Conservation (phyloP, 1,140 invertebrate species). For the Pissodes strobi region DNA sequence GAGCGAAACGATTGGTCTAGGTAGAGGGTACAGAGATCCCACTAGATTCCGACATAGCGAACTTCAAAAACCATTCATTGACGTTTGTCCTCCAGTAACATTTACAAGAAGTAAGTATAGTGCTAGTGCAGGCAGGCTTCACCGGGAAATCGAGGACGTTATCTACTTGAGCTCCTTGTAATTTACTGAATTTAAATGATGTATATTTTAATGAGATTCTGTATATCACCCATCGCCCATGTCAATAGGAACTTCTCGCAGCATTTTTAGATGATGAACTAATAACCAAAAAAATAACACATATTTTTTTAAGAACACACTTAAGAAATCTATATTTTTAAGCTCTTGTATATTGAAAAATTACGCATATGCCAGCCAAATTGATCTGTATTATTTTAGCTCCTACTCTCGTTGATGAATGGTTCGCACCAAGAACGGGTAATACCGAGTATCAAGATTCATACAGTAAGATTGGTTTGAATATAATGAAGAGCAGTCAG, state of each 20-base stretch:
- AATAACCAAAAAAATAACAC: too few species aligned
- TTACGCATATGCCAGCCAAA: background rate
- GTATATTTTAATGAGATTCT: too few species aligned
- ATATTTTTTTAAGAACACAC: too few species aligned
- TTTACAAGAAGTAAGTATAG: conserved; percentile 53
- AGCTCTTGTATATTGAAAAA: background rate
- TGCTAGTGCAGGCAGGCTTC: too few species aligned
- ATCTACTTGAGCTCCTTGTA: background rate
- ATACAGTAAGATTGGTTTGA: conserved; percentile 61
- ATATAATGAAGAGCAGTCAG: conserved; percentile 63
- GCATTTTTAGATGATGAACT: too few species aligned
- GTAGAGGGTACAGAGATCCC: conserved; percentile 57
- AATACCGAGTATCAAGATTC: conserved; percentile 65
- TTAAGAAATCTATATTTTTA: too few species aligned
- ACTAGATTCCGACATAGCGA: conserved; percentile 55
- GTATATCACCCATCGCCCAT: too few species aligned
- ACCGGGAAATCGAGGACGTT: background rate
- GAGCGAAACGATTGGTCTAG: conserved; percentile 50
- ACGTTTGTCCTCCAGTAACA: conserved; percentile 53
- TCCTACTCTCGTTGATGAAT: conserved; percentile 45
- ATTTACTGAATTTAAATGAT: too few species aligned
- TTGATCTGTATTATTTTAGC: conserved; percentile 19
- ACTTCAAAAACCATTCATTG: conserved; percentile 52
- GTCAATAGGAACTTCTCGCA: too few species aligned
- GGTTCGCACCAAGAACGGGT: conserved; percentile 60